Conservation (phyloP, 2,797 vertebrate genomes). For the Knipowitschia caucasica region DNA sequence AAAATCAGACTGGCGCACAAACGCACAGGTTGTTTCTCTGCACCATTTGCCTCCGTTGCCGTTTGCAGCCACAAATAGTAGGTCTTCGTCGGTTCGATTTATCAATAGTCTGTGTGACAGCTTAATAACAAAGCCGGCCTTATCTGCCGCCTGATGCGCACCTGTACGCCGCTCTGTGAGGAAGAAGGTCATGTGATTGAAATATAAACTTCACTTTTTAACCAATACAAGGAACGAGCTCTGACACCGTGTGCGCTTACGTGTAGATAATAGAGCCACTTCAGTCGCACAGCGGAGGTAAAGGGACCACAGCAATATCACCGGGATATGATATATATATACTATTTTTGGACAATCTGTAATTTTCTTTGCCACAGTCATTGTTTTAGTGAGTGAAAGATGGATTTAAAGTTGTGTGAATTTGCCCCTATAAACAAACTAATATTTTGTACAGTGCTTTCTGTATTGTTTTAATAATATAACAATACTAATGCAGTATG, state of each 20-base stretch:
- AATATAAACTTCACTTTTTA: constrained; percentile 23
- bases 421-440: too few relatives aligned
- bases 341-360: too few relatives aligned
- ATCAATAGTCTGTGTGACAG: constrained; percentile 19
- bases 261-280: constrained; percentile 23
- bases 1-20: neutral
- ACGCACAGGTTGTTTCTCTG: neutral
- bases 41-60: neutral
- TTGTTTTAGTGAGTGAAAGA: too few relatives aligned
- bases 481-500: too few relatives aligned
- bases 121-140: constrained; percentile 17
- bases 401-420: too few relatives aligned
- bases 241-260: neutral
- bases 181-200: constrained; percentile 7
- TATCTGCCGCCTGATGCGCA: constrained; percentile 9
- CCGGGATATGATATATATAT: too few relatives aligned
- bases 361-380: too few relatives aligned
- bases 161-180: neutral
- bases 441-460: too few relatives aligned
- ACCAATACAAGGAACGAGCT: constrained; percentile 7
- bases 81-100: neutral
- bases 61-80: neutral
- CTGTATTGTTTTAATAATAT: too few relatives aligned
- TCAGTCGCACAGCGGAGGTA: neutral
- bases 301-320: neutral